Conservation (phyloP, 2,888 invertebrate genomes). For the Tryphoninae sp. region DNA sequence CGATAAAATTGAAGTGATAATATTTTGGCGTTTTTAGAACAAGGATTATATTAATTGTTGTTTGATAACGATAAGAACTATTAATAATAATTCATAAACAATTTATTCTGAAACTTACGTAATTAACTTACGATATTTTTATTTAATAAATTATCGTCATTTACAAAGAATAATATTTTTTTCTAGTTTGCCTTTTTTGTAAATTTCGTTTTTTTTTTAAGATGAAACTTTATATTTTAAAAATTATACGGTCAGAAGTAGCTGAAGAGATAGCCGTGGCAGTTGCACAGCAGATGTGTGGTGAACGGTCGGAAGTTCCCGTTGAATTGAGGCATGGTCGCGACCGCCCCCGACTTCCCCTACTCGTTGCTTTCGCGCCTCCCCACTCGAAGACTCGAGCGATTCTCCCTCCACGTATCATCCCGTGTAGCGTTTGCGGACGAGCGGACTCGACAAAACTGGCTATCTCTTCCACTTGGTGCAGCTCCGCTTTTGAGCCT, state of each 20-base stretch:
- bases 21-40: no score
- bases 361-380: conserved; percentile 66
- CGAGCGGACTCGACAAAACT: conserved; percentile 68
- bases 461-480: conserved; percentile 77
- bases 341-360: conserved; percentile 80
- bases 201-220: not conserved
- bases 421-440: conserved; percentile 39
- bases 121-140: not conserved
- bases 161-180: not conserved
- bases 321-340: conserved; percentile 79
- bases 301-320: conserved; percentile 75
- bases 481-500: conserved; percentile 68
- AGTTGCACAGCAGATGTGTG: conserved; percentile 78
- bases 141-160: conserved; percentile 1
- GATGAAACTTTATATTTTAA: conserved; percentile 33
- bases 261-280: conserved; percentile 69
- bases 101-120: not conserved
- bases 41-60: not conserved
- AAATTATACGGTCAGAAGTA: conserved; percentile 48
- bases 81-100: not conserved
- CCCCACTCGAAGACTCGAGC: conserved; percentile 67
- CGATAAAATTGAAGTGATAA: no score
- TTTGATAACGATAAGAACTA: not conserved
- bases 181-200: not conserved
- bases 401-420: conserved; percentile 63